These are phyloP conservation scores for Chromis chromis DNA, from an alignment of 2,797 vertebrate genomes.

Conservation along the genomic window DNA sequence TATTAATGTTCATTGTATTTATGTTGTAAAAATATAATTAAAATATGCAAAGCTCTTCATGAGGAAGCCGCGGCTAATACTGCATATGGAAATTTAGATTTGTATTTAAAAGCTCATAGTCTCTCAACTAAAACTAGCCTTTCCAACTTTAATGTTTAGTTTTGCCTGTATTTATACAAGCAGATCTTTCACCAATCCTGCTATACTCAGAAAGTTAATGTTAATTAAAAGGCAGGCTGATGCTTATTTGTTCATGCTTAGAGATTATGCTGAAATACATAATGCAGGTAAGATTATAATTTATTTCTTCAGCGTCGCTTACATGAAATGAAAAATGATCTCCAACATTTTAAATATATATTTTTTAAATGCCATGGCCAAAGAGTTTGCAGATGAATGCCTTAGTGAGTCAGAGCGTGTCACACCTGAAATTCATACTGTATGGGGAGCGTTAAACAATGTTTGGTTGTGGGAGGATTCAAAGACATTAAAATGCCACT, in stretches of 20 bases:
- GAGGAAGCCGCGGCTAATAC: background rate
- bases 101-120: background rate
- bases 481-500: constrained; percentile 68
- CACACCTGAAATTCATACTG: constrained; percentile 38
- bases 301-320: constrained; percentile 25
- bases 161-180: background rate
- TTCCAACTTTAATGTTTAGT: background rate
- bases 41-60: background rate
- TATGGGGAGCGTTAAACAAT: constrained; percentile 48
- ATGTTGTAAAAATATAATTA: background rate
- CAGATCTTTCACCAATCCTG: background rate
- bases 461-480: constrained; percentile 65
- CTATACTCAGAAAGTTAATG: background rate
- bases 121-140: background rate
- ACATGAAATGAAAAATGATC: constrained; percentile 48
- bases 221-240: background rate
- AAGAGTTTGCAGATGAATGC: constrained; percentile 54
- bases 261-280: constrained; percentile 20
- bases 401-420: constrained; percentile 48
- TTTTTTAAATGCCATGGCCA: constrained; percentile 30
- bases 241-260: constrained; percentile 8
- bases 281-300: constrained; percentile 27
- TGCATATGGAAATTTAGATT: background rate
- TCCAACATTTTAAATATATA: constrained; percentile 20
- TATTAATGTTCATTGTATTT: too few relatives aligned